Evolutionary conservation across 2,888 invertebrate species (phyloP).

Genomic region (Oasisia sp.): DNA sequence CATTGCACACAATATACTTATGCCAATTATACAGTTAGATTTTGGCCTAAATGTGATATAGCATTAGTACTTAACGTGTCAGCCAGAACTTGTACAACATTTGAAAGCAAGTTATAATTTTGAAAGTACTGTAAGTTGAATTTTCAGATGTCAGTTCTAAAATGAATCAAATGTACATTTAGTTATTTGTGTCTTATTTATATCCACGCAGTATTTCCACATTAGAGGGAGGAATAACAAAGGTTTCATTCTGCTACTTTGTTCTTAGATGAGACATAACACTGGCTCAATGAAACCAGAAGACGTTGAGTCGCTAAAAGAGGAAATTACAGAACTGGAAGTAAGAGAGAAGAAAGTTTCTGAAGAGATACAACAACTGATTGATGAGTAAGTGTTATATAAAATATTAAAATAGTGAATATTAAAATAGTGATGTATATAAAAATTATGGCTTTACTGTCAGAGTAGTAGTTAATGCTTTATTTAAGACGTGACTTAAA

Average conservation of each 20-base stretch:
- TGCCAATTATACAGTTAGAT: not conserved
- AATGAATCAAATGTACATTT: not conserved
- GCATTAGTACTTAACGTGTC: not conserved
- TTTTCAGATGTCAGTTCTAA: not conserved
- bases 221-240: not conserved
- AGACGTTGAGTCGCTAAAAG: not conserved
- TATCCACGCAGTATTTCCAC: not conserved
- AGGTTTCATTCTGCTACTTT: not conserved
- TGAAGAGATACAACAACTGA: slow-evolving; percentile 11
- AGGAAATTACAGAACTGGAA: not conserved
- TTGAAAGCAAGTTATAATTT: not conserved
- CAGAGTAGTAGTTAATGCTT: too few relatives aligned
- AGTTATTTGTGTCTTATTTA: not conserved
- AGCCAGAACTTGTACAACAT: not conserved
- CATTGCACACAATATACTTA: not conserved
- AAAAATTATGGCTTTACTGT: not conserved
- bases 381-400: not conserved
- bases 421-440: not conserved
- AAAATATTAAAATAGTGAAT: not conserved
- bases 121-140: not conserved
- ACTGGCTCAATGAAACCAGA: not conserved
- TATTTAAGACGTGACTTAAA: too few relatives aligned
- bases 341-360: not conserved
- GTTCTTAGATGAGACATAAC: not conserved
- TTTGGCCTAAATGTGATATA: not conserved